Evolutionary conservation across 2,888 invertebrate genomes (phyloP).

Genomic region (Plagodis dolabraria): DNA sequence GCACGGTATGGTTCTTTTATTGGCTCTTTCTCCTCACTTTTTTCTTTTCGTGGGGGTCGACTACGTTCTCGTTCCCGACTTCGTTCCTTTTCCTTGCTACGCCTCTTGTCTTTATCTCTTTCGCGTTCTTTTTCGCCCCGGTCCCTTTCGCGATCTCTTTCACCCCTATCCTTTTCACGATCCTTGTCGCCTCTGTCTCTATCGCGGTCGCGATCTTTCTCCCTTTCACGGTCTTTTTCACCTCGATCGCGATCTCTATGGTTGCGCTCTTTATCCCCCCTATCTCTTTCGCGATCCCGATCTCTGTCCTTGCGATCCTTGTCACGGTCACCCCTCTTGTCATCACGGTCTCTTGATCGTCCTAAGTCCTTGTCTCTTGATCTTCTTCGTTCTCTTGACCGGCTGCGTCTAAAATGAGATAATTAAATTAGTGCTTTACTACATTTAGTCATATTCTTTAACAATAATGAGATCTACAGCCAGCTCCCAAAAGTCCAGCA

Average conservation of each 20-base stretch:
- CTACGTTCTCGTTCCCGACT: conserved; percentile 62
- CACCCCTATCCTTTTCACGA: conserved; percentile 61
- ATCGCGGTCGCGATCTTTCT: conserved; percentile 60
- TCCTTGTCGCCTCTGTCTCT: conserved; percentile 45
- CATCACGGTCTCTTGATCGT: conserved; percentile 83
- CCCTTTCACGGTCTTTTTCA: conserved; percentile 65
- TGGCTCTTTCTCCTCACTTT: conserved; percentile 62
- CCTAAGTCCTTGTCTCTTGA: conserved; percentile 86
- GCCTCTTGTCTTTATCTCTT: conserved; percentile 55
- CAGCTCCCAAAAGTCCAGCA: too few relatives aligned
- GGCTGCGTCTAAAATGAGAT: conserved; percentile 60
- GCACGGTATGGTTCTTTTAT: conserved; percentile 66
- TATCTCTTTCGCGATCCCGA: conserved; percentile 56
- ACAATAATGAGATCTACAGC: too few relatives aligned
- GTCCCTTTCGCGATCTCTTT: conserved; percentile 58
- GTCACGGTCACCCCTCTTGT: conserved; percentile 64
- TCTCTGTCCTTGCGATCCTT: conserved; percentile 61
- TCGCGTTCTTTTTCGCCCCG: conserved; percentile 56
- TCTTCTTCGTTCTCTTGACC: conserved; percentile 78
- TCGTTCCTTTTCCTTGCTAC: conserved; percentile 57
- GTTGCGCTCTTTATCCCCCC: conserved; percentile 64
- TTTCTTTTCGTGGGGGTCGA: conserved; percentile 61
- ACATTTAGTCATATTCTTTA: too few relatives aligned
- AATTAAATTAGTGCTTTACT: too few relatives aligned
- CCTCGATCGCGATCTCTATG: conserved; percentile 63